phyloP scores from a whole-genome alignment of 1,140 invertebrate genomes.

The Rhopalosiphum padi region DNA sequence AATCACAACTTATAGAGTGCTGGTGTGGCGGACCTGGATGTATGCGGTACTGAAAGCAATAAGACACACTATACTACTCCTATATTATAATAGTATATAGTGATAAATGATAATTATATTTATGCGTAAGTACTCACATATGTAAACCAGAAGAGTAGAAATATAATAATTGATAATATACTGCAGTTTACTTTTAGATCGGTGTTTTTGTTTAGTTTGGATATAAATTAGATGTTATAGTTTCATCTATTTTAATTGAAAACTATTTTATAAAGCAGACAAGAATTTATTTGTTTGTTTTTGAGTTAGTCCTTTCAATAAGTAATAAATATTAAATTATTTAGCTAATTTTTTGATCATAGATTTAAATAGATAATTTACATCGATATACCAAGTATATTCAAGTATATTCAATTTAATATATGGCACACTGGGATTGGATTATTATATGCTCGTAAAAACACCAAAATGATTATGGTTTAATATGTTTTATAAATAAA shows the following conservation, averaged over 20 bases:
- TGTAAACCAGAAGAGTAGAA: not conserved
- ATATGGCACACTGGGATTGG: not conserved
- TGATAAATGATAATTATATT: no score
- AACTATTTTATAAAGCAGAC: not conserved
- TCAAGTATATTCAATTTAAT: not conserved
- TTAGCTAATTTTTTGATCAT: not conserved
- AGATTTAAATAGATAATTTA: not conserved
- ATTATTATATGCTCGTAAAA: not conserved
- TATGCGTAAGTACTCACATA: no score
- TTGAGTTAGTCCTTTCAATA: not conserved
- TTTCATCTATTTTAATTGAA: not conserved
- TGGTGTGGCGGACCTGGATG: no score
- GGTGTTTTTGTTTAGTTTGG: not conserved
- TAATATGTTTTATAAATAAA: constrained; percentile 3
- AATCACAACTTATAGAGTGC: no score
- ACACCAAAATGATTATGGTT: not conserved
- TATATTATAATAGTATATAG: not conserved
- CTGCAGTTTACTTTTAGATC: not conserved
- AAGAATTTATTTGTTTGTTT: not conserved
- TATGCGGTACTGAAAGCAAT: not conserved
- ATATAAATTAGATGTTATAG: not conserved
- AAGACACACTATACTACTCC: not conserved
- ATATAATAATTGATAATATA: not conserved
- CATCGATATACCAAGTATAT: not conserved
- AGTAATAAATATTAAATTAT: not conserved